Evolutionary conservation across 2,888 invertebrate species (phyloP), one percentile per base, ranked within the genome.

Genomic region (Scaeva pyrastri): DNA sequence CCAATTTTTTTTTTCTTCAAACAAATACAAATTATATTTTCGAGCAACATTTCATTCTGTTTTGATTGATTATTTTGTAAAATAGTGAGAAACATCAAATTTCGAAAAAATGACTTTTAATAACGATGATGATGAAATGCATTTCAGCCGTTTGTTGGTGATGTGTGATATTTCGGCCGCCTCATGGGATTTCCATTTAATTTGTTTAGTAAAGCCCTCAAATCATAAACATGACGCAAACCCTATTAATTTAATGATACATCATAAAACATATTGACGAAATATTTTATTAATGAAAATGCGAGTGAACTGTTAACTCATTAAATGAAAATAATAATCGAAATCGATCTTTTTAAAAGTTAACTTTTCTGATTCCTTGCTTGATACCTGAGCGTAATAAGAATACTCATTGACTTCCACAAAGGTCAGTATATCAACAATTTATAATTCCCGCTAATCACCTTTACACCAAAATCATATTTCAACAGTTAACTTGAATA

Each of bases 391-490:
- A 48, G 14, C 8, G 8, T 41, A 21, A 19, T 12, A 39, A 58
- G 19, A 12, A 2, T 10, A n/a, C 45, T 11, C 19, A 52, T 14
- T 45, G 71, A 50, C 64, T 14, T 31, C 43, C 2, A 10, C 23
- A 41, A 43, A 10, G 11, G 12, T 48, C 23, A 23, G 41, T 12
- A 7, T 1, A 45, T n/a, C 45, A 16, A 21, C 7, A n/a, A 21
- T 21, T 58, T 31, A n/a, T 45, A 62, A 75, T 85, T 75, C 84
- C 16, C 41, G 72, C 75, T 85, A 85, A 85, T 85, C 84, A 73
- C 48, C 72, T 66, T 81, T 39, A 68, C 76, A 66, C 76, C 68
- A 62, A 48, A 66, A 52, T 71, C 26, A 72, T 52, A 72, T 10
- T 36, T 58, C 26, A 60, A 31, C 23, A 52, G 23, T 55, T 43